These are phyloP conservation scores for Sinopyrophorus schimmeli DNA, from an alignment of 2,888 invertebrate genomes.

Conservation along the genomic window DNA sequence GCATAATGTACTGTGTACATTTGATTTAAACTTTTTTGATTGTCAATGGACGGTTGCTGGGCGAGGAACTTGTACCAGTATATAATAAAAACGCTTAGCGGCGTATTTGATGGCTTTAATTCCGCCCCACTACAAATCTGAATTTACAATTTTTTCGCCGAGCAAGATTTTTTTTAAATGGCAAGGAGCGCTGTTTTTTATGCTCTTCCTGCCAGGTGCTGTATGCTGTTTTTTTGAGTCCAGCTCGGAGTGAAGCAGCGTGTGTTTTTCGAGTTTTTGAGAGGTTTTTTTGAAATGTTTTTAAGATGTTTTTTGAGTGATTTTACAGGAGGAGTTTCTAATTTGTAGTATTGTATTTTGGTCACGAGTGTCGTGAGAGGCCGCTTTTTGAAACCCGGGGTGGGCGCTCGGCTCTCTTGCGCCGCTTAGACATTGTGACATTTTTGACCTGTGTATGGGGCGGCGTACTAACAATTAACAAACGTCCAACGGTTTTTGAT, in stretches of 20 bases:
- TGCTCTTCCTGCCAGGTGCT: slow-evolving; percentile 50
- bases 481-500: slow-evolving; percentile 69
- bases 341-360: slow-evolving; percentile 49
- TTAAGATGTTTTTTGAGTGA: slow-evolving; percentile 49
- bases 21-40: slow-evolving; percentile 39
- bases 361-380: slow-evolving; percentile 54
- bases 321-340: slow-evolving; percentile 37
- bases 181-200: slow-evolving; percentile 54
- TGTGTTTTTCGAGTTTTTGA: slow-evolving; percentile 38
- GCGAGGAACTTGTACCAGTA: slow-evolving; percentile 32
- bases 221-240: slow-evolving; percentile 45
- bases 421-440: slow-evolving; percentile 72
- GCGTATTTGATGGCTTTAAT: slow-evolving; percentile 24
- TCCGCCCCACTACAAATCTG: slow-evolving; percentile 25
- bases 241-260: slow-evolving; percentile 40
- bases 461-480: slow-evolving; percentile 66
- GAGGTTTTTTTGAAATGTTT: slow-evolving; percentile 47
- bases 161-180: slow-evolving; percentile 43
- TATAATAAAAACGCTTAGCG: slow-evolving; percentile 24
- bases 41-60: slow-evolving; percentile 31
- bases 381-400: slow-evolving; percentile 56
- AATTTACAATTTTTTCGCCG: slow-evolving; percentile 32
- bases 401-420: slow-evolving; percentile 53
- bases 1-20: slow-evolving; percentile 46
- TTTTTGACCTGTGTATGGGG: slow-evolving; percentile 87